Evolutionary conservation across 2,888 invertebrate genomes (phyloP), one percentile per base, ranked within the genome.

Genomic region (Athrips mouffetella): DNA sequence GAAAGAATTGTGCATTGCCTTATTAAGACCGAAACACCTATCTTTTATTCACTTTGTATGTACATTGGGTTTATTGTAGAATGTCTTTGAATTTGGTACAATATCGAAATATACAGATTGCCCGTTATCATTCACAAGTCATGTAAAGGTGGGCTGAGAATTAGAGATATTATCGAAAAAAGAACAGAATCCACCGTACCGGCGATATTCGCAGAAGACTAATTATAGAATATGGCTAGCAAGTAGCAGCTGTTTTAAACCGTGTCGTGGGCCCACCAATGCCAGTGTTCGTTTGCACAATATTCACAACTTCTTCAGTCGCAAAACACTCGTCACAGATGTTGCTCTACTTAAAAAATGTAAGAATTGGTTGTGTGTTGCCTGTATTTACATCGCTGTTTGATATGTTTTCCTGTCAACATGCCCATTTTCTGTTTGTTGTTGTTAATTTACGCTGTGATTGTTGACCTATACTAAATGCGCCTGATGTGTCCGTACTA

Each of bases 341-440:
- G 78, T 65, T 78, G 70, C 74, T 71, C 60, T 75, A 76, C 68
- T 62, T 78, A 48, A 76, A 70, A 73, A 73, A 76, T 59, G 78
- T 77, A 73, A 76, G 76, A 68, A 35, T 58, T 45, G n/a, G n/a
- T 50, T 39, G 6, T 4, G 21, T 42, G 10, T 37, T 30, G 13
- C 23, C 30, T 45, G 6, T 21, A 37, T 37, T 11, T 39, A 30
- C 39, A 13, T 4, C 39, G 15, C n/a, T n/a, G n/a, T n/a, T n/a
- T n/a, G n/a, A 21, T 18, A n/a, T 7, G 10, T 37, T 21, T 21
- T 25, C 15, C 33, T 49, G 45, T 16, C 37, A 16, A 30, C 29
- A 15, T 4, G 27, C 31, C 20, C 49, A 31, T 2, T 41, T 11
- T 39, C 44, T 39, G 23, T 49, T 37, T 30, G 30, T 18, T 25